phyloP scores from a whole-genome alignment of 2,797 vertebrate species.

The Sphenodon punctatus region DNA sequence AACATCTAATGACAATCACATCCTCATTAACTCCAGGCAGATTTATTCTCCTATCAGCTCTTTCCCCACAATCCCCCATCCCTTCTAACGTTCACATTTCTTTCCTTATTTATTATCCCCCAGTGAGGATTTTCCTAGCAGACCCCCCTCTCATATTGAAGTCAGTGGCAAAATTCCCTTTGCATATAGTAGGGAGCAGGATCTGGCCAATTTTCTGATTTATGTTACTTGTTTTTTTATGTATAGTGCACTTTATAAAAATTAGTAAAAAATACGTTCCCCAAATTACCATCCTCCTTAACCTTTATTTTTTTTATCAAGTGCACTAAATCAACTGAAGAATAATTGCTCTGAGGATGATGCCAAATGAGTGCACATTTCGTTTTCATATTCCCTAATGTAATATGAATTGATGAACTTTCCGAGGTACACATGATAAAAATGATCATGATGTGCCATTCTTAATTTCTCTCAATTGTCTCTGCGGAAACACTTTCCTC shows the following conservation, averaged over 20 bases:
- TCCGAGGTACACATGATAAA: slow-evolving; percentile 64
- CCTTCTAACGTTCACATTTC: slow-evolving; percentile 66
- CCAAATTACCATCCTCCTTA: slow-evolving; percentile 67
- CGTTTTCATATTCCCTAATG: slow-evolving; percentile 75
- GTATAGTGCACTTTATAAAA: slow-evolving; percentile 14
- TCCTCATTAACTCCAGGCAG: slow-evolving; percentile 62
- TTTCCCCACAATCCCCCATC: slow-evolving; percentile 62
- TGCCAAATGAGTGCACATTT: slow-evolving; percentile 73
- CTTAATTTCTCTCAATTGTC: slow-evolving; percentile 74
- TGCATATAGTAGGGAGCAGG: neutral
- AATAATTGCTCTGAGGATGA: slow-evolving; percentile 76
- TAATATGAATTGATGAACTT: slow-evolving; percentile 77
- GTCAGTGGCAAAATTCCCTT: slow-evolving; percentile 64
- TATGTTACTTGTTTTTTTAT: slow-evolving; percentile 13
- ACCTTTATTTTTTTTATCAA: slow-evolving; percentile 77
- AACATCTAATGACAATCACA: slow-evolving; percentile 57
- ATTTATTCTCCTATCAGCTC: slow-evolving; percentile 59
- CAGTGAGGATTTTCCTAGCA: slow-evolving; percentile 50
- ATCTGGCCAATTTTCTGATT: slow-evolving; percentile 41
- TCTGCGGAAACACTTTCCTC: slow-evolving; percentile 59
- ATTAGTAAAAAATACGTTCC: slow-evolving; percentile 14
- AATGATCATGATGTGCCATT: slow-evolving; percentile 71
- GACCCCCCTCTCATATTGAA: slow-evolving; percentile 37
- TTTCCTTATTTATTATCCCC: slow-evolving; percentile 66
- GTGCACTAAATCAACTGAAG: slow-evolving; percentile 74